Evolutionary conservation across 1,140 invertebrate species (phyloP).

Genomic region (Teleopsis dalmanni): DNA sequence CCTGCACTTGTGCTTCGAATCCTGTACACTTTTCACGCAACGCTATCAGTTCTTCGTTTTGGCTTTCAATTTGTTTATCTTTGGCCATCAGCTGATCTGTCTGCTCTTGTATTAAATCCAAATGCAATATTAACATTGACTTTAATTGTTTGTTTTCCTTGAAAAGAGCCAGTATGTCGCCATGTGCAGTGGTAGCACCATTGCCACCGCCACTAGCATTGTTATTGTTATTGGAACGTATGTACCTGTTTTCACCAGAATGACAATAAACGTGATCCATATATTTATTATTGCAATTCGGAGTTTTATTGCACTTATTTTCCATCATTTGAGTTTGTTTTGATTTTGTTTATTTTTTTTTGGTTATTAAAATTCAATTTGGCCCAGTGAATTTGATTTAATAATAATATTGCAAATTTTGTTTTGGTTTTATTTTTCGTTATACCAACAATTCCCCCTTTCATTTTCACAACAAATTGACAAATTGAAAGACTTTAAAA

Average conservation of each 20-base stretch:
- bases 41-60: constrained; percentile 8
- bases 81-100: constrained; percentile 61
- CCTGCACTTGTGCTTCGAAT: constrained; percentile 18
- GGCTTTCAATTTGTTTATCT: constrained; percentile 48
- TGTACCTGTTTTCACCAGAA: constrained; percentile 14
- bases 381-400: too few relatives aligned
- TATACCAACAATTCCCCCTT: too few relatives aligned
- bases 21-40: constrained; percentile 3
- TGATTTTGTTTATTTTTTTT: too few relatives aligned
- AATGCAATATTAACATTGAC: constrained; percentile 49
- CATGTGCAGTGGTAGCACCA: background rate
- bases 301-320: constrained; percentile 15
- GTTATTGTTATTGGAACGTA: constrained; percentile 6
- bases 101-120: constrained; percentile 67
- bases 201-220: constrained; percentile 5
- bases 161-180: constrained; percentile 12
- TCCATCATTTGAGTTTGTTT: constrained; percentile 12
- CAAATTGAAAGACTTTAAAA: too few relatives aligned
- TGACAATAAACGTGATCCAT: constrained; percentile 23
- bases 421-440: too few relatives aligned
- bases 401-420: too few relatives aligned
- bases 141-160: constrained; percentile 46
- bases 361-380: too few relatives aligned
- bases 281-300: constrained; percentile 16
- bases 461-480: too few relatives aligned